phyloP scores from a whole-genome alignment of 1,140 invertebrate genomes.

The Eurytemora carolleeae region DNA sequence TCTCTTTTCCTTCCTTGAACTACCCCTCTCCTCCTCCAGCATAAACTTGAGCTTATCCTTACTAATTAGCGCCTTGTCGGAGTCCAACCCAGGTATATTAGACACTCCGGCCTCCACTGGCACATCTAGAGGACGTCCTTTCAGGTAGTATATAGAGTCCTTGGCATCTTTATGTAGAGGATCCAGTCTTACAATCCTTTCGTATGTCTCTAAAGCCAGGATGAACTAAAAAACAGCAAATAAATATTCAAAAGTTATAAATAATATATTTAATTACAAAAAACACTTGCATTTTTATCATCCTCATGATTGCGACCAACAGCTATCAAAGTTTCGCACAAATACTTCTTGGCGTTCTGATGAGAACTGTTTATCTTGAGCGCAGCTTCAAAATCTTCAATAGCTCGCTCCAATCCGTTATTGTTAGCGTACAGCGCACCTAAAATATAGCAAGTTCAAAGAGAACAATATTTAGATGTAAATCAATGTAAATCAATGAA shows the following conservation, averaged over 20 bases:
- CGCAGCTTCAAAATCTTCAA: constrained; percentile 80
- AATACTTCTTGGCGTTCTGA: constrained; percentile 81
- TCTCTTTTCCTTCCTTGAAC: too few relatives aligned
- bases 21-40: too few relatives aligned
- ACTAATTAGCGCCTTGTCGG: too few relatives aligned
- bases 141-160: background rate
- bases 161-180: constrained; percentile 4
- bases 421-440: constrained; percentile 56
- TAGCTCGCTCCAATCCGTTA: constrained; percentile 73
- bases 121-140: background rate
- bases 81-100: too few relatives aligned
- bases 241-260: too few relatives aligned
- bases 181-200: constrained; percentile 3
- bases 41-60: too few relatives aligned
- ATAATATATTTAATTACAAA: too few relatives aligned
- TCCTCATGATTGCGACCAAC: constrained; percentile 35
- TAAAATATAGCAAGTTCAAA: constrained; percentile 19
- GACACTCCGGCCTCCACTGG: too few relatives aligned
- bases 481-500: background rate
- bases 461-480: background rate
- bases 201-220: constrained; percentile 8
- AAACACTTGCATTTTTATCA: background rate
- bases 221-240: background rate
- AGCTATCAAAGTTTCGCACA: constrained; percentile 74
- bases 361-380: constrained; percentile 67